phyloP scores from a whole-genome alignment of 2,113 vertebrate genomes.

The Plectropomus leopardus region DNA sequence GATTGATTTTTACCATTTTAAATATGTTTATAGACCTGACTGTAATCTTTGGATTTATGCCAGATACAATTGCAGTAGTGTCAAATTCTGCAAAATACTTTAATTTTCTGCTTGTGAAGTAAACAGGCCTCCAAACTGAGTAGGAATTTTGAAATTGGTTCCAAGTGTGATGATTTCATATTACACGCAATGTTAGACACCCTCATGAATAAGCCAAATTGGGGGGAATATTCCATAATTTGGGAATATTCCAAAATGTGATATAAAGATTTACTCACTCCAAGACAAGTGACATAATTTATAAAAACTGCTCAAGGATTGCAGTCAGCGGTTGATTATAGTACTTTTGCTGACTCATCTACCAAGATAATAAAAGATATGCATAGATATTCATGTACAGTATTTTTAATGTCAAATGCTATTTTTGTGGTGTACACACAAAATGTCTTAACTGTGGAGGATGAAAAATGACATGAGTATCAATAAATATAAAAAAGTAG shows the following conservation, averaged over 20 bases:
- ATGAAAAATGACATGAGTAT: too few relatives aligned
- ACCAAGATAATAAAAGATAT: neutral
- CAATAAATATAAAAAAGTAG: too few relatives aligned
- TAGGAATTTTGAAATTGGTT: neutral
- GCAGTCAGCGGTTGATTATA: neutral
- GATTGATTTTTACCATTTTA: neutral
- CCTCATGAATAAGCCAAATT: slow-evolving; percentile 8
- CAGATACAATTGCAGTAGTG: neutral
- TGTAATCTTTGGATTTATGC: neutral
- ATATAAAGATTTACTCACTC: neutral
- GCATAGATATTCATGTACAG: neutral
- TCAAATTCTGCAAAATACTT: neutral
- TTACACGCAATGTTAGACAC: neutral
- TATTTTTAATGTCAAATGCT: too few relatives aligned
- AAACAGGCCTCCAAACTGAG: neutral
- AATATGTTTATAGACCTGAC: neutral
- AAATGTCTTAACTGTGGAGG: too few relatives aligned
- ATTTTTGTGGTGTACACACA: too few relatives aligned
- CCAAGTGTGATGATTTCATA: neutral
- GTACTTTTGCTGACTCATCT: neutral
- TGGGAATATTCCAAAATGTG: neutral
- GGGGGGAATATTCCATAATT: neutral
- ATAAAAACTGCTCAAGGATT: neutral
- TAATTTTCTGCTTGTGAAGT: neutral
- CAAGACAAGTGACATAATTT: neutral